A percentile compares a stretch with the other conserved stretches of the same genome.
These are phyloP conservation scores for Sebastes cheni DNA, from an alignment of 2,797 vertebrate species.

Conservation along the genomic window DNA sequence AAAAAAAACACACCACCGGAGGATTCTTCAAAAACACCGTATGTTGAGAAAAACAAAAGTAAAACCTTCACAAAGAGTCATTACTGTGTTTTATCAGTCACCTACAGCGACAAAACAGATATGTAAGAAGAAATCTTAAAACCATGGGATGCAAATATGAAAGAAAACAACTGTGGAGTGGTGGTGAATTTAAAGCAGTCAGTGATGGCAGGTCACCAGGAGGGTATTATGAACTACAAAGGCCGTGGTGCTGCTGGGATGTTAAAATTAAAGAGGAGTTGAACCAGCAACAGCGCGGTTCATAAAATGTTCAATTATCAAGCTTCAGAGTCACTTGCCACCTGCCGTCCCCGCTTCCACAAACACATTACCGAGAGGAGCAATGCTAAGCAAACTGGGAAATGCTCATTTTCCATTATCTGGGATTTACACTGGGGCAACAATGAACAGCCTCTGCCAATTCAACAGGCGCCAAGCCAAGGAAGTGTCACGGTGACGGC, in stretches of 20 bases:
- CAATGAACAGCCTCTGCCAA: conserved; percentile 23
- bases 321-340: conserved; percentile 20
- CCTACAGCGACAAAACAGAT: conserved; percentile 1
- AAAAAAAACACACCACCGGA: neutral
- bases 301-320: conserved; percentile 29
- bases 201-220: conserved; percentile 39
- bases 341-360: conserved; percentile 12
- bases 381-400: conserved; percentile 17
- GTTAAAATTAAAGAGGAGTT: conserved; percentile 22
- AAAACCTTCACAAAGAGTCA: conserved; percentile 2
- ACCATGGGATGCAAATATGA: conserved; percentile 9
- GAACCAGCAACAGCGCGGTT: conserved; percentile 6
- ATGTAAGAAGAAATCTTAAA: conserved; percentile 2
- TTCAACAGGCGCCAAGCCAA: conserved; percentile 30
- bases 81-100: conserved; percentile 18
- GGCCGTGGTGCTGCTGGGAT: neutral
- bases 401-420: conserved; percentile 52
- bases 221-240: conserved; percentile 33
- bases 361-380: conserved; percentile 10
- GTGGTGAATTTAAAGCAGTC: conserved; percentile 21
- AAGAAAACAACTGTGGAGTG: neutral
- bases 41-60: neutral
- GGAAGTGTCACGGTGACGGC: conserved; percentile 6
- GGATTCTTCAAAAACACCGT: neutral
- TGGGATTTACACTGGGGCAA: conserved; percentile 42